Base-by-base conservation (phyloP, 1,140 invertebrate species). In the Cydia amplana region DNA sequence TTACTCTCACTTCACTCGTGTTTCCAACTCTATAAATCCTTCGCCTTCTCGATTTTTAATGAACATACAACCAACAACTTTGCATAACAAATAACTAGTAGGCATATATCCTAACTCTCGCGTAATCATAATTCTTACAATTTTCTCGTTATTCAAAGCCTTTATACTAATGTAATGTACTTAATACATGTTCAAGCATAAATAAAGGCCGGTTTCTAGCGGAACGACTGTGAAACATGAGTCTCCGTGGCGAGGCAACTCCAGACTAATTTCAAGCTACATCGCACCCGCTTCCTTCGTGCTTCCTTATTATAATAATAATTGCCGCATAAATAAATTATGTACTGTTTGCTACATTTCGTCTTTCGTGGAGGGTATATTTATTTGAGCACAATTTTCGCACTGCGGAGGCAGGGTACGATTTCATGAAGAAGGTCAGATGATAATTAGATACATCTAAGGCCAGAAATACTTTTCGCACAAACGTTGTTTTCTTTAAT, bases 161-260 rank as follows among this genome's bases (percentile, higher is more conserved):
- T 20, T 18, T 9, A 20, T 18, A 23, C n/a, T 60, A 60, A 60
- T 9, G 23, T 46, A n/a, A n/a, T 55, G 18, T 60, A 60, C 2
- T 0, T 40, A 40, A 40, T 60, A 60, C 55, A 60, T 23, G 55
- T n/a, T 51, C 4, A 60, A 60, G 55, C 55, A 23, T 51, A 18
- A 51, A 51, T 51, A 60, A 55, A 23, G 18, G 7, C 9, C 20
- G 20, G 20, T 18, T 60, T 4, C 49, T 51, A 18, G 49, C 49
- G 49, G 49, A 60, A 60, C 55, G 55, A 23, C 55, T 60, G 20
- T 60, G 55, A 60, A 60, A 60, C 20, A 60, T 23, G 55, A 60
- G 55, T n/a, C 55, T 20, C 20, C 18, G 55, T 23, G 55, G 55
- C 18, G 20, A 60, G n/a, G 49, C 4, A 51, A 51, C 49, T n/a